Percentiles rank a stretch among this genome's conserved stretches.
Conservation (phyloP, 30 jellyfish, hydroid and myxozoan genomes). For the Rhopilema esculentum region DNA sequence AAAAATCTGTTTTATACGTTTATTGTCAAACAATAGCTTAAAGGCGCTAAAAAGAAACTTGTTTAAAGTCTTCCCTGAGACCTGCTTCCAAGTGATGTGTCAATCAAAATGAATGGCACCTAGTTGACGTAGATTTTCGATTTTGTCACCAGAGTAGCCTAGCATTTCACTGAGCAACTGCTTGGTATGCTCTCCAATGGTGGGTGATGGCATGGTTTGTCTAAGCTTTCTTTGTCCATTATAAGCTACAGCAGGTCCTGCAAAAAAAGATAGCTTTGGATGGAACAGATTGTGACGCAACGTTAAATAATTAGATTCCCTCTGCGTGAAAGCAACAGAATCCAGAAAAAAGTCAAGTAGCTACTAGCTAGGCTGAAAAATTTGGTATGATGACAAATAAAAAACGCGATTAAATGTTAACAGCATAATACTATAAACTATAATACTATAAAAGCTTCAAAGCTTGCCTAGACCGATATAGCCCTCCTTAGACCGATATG, state of each 20-base stretch:
- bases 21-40: background rate
- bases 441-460: no score
- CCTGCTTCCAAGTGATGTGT: no score
- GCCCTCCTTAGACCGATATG: no score
- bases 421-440: no score
- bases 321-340: no score
- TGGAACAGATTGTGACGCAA: no score
- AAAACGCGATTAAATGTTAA: no score
- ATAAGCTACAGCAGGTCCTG: constrained; percentile 27
- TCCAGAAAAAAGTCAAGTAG: no score
- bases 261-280: background rate
- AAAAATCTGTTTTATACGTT: background rate
- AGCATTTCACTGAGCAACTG: background rate
- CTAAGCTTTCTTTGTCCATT: constrained; percentile 2
- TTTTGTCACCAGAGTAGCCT: constrained; percentile 8
- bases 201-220: background rate
- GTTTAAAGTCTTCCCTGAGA: background rate
- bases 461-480: no score
- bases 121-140: background rate
- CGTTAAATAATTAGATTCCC: no score
- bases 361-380: no score
- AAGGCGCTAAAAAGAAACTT: background rate
- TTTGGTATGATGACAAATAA: no score
- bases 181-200: constrained; percentile 6
- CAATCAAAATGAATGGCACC: background rate